Conservation (phyloP, 1,140 invertebrate species). For the Tetraneura akinire region DNA sequence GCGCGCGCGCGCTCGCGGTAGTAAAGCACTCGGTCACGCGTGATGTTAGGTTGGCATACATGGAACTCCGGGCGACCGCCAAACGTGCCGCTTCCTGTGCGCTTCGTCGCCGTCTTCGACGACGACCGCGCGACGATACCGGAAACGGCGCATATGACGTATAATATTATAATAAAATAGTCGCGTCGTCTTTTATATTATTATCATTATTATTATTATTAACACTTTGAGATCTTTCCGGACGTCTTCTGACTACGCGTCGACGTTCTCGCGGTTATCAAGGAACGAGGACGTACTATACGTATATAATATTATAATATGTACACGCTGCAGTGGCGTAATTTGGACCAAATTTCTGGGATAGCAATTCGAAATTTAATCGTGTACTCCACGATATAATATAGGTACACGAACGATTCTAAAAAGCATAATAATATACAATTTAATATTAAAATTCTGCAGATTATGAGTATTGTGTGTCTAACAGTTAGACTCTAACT, state of each 20-base stretch:
- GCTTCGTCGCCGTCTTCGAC: slow-evolving; percentile 22
- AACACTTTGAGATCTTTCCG: neutral
- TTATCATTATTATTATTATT: slow-evolving; percentile 33
- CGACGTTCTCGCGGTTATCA: neutral
- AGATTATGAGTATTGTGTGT: too few species aligned
- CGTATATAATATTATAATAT: too few species aligned
- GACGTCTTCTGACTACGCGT: too few species aligned
- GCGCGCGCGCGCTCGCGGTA: neutral
- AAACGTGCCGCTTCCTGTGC: slow-evolving; percentile 50
- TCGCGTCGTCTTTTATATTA: slow-evolving; percentile 28
- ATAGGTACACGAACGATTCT: too few species aligned
- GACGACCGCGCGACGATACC: slow-evolving; percentile 35
- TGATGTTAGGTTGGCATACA: slow-evolving; percentile 44
- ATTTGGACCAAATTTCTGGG: too few species aligned
- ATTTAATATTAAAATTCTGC: too few species aligned
- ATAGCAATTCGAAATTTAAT: too few species aligned
- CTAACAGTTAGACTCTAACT: too few species aligned
- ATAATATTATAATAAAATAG: neutral
- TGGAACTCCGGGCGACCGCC: neutral
- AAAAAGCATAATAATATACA: too few species aligned
- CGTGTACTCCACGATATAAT: too few species aligned
- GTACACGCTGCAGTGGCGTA: too few species aligned
- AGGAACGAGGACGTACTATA: too few species aligned
- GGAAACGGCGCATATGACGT: slow-evolving; percentile 47
- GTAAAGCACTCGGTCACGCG: slow-evolving; percentile 47